Percentiles rank a stretch among this genome's conserved stretches.
These are phyloP conservation scores for Harpegnathos saltator DNA, from an alignment of 1,140 invertebrate species.

Conservation along the genomic window DNA sequence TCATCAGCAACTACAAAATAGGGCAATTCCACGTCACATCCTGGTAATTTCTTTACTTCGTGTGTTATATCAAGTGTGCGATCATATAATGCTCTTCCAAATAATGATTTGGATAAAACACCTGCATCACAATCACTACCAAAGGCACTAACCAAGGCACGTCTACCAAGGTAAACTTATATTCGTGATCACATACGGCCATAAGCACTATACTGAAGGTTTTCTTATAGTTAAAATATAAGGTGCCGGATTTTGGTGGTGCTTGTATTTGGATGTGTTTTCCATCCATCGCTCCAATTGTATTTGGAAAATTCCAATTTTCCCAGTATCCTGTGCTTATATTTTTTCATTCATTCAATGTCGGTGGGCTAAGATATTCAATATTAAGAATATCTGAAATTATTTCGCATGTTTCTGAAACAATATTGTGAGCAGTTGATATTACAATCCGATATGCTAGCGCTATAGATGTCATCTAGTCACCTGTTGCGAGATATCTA, in stretches of 20 bases:
- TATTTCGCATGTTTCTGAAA: neutral
- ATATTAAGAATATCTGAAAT: too few relatives aligned
- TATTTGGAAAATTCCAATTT: slow-evolving; percentile 3
- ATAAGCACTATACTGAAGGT: too few relatives aligned
- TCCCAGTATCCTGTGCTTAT: too few relatives aligned
- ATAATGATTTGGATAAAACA: neutral
- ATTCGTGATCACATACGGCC: too few relatives aligned
- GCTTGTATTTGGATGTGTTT: too few relatives aligned
- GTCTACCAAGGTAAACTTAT: too few relatives aligned
- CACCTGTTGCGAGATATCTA: neutral
- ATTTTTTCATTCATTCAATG: neutral
- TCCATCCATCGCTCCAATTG: neutral
- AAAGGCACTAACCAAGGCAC: too few relatives aligned
- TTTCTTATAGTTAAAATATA: too few relatives aligned
- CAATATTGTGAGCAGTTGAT: too few relatives aligned
- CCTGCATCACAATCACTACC: slow-evolving; percentile 3
- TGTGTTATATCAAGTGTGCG: neutral
- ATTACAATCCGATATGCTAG: too few relatives aligned
- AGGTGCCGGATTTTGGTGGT: too few relatives aligned
- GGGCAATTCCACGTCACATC: neutral
- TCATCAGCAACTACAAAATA: slow-evolving; percentile 2
- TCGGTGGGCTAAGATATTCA: too few relatives aligned
- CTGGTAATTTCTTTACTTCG: neutral
- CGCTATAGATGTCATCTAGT: neutral
- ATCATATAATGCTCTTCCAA: neutral